phyloP scores from a whole-genome alignment of 23 tunicate genomes.

The Phallusia fumigata region DNA sequence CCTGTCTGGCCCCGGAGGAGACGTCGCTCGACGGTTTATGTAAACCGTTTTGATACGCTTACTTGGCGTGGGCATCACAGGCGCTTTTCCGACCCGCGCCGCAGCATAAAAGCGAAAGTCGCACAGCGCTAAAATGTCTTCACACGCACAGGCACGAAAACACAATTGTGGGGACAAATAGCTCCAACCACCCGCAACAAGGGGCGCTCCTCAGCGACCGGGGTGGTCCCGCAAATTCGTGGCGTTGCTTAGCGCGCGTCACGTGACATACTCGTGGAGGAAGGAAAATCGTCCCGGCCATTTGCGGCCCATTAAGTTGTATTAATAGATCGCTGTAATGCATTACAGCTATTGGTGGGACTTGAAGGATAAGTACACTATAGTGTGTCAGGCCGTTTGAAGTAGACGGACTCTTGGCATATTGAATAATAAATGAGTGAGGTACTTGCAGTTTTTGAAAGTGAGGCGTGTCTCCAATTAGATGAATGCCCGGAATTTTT shows the following conservation, averaged over 20 bases:
- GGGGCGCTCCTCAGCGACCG: neutral
- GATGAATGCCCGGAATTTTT: too few species aligned
- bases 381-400: too few species aligned
- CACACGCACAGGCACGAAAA: constrained; percentile 14
- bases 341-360: neutral
- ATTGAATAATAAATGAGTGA: too few species aligned
- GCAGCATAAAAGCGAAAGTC: constrained; percentile 6
- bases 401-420: too few species aligned
- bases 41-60: constrained; percentile 14
- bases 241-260: neutral
- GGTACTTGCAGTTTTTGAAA: too few species aligned
- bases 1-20: constrained; percentile 10
- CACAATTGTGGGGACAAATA: constrained; percentile 2
- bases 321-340: neutral
- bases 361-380: neutral
- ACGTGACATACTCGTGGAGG: neutral
- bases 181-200: neutral
- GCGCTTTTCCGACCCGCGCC: constrained; percentile 2
- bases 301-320: constrained; percentile 4
- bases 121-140: constrained; percentile 11
- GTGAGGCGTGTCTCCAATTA: too few species aligned
- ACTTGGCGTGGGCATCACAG: constrained; percentile 10
- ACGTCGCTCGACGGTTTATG: constrained; percentile 4
- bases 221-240: neutral
- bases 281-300: neutral